Percentiles rank a stretch among this genome's conserved stretches.
These are phyloP conservation scores for Mionectes olivaceus DNA, from an alignment of 2,797 vertebrate genomes.

Conservation along the genomic window DNA sequence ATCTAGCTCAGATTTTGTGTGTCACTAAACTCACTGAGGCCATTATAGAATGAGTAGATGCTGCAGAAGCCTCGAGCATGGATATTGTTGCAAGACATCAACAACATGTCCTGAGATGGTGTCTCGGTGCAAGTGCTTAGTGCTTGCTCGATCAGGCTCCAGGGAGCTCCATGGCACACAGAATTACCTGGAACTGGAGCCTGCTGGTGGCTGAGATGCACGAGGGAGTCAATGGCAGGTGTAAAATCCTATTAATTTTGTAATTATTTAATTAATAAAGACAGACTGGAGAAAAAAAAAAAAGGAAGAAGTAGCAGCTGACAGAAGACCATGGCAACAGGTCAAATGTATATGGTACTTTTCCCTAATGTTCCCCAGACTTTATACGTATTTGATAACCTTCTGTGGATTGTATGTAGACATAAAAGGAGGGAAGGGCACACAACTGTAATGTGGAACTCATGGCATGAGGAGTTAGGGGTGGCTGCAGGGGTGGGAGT, in stretches of 20 bases:
- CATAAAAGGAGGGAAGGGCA: background rate
- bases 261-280: background rate
- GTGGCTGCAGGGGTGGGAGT: background rate
- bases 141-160: background rate
- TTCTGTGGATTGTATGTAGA: background rate
- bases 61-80: background rate
- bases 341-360: background rate
- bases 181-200: background rate
- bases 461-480: background rate
- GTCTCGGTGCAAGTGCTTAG: background rate
- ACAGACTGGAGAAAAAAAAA: background rate
- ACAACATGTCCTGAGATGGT: background rate
- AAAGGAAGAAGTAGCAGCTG: background rate
- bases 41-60: background rate
- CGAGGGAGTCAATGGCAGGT: background rate
- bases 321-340: background rate
- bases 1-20: background rate
- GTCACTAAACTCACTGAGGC: background rate
- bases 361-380: background rate
- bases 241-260: background rate
- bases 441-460: background rate
- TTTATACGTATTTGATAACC: background rate
- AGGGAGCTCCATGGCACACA: background rate
- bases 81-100: background rate
- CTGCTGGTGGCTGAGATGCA: background rate